A percentile compares a stretch with the other conserved stretches of the same genome.
Evolutionary conservation across 2,888 invertebrate species (phyloP).

Genomic region (Chrysolina oricalcia): DNA sequence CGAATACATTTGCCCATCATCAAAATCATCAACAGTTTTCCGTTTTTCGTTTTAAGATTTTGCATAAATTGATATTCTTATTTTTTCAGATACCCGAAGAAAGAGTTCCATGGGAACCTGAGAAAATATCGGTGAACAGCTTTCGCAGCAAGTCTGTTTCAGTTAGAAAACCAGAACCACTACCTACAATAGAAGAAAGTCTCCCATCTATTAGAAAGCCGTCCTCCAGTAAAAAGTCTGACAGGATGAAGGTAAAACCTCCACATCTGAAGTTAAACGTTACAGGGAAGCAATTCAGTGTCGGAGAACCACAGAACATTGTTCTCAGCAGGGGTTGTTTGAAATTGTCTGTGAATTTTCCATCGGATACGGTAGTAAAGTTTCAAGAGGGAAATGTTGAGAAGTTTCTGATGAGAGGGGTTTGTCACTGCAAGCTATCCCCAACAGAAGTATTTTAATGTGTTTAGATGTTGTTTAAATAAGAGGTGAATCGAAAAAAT

Average conservation of each 20-base stretch:
- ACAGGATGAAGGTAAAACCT: neutral
- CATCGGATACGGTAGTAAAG: conserved; percentile 67
- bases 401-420: conserved; percentile 58
- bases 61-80: too few relatives aligned
- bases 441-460: conserved; percentile 30
- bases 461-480: neutral
- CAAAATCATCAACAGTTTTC: too few relatives aligned
- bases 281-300: conserved; percentile 33
- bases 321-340: conserved; percentile 67
- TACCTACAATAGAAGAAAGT: conserved; percentile 49
- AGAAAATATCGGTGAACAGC: conserved; percentile 60
- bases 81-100: conserved; percentile 67
- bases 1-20: too few relatives aligned
- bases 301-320: conserved; percentile 63
- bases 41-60: too few relatives aligned
- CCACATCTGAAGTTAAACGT: neutral
- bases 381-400: conserved; percentile 63
- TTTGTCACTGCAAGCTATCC: conserved; percentile 58
- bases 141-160: conserved; percentile 64
- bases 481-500: too few relatives aligned
- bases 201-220: conserved; percentile 35
- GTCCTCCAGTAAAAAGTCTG: conserved; percentile 31
- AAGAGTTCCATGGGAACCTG: conserved; percentile 70
- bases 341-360: conserved; percentile 68
- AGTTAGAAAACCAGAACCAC: conserved; percentile 48